These are phyloP conservation scores for Agriopis aurantiaria DNA, from an alignment of 2,888 invertebrate genomes.

Conservation along the genomic window DNA sequence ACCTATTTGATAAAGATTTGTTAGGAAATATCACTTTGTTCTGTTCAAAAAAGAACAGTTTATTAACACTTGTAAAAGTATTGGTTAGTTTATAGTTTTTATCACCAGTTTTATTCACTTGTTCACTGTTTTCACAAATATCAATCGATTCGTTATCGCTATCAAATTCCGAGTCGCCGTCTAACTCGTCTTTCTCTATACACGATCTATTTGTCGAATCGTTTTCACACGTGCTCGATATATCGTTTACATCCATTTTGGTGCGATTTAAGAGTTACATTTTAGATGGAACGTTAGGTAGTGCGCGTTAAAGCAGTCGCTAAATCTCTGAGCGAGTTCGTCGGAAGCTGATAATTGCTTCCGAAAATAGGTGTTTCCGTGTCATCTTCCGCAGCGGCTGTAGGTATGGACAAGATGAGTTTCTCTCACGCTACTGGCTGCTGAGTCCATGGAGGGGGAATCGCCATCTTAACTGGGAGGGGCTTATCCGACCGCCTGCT, in stretches of 20 bases:
- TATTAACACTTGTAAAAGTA: conserved; percentile 57
- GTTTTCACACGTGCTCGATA: conserved; percentile 81
- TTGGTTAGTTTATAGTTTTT: conserved; percentile 55
- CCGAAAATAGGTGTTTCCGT: conserved; percentile 82
- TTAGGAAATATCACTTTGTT: conserved; percentile 59
- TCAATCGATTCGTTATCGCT: conserved; percentile 83
- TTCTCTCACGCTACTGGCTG: conserved; percentile 78
- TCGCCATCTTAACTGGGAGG: conserved; percentile 84
- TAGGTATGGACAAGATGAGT: conserved; percentile 75
- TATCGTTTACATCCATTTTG: conserved; percentile 73
- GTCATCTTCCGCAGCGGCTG: conserved; percentile 62
- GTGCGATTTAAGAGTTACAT: conserved; percentile 25
- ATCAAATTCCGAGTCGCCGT: conserved; percentile 73
- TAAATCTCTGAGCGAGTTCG: conserved; percentile 60
- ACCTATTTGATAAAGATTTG: conserved; percentile 57
- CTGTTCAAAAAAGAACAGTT: conserved; percentile 64
- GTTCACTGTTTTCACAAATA: conserved; percentile 80
- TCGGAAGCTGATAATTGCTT: conserved; percentile 79
- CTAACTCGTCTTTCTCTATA: conserved; percentile 55
- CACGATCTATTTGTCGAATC: conserved; percentile 55
- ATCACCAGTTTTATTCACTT: conserved; percentile 50
- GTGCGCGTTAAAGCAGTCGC: conserved; percentile 42
- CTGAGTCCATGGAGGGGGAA: conserved; percentile 69
- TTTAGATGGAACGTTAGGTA: conserved; percentile 16
- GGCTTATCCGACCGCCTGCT: conserved; percentile 76